Evolutionary conservation across 2,113 vertebrate genomes (phyloP), one percentile per base, ranked within the genome.

Genomic region (Oryzias woworae): DNA sequence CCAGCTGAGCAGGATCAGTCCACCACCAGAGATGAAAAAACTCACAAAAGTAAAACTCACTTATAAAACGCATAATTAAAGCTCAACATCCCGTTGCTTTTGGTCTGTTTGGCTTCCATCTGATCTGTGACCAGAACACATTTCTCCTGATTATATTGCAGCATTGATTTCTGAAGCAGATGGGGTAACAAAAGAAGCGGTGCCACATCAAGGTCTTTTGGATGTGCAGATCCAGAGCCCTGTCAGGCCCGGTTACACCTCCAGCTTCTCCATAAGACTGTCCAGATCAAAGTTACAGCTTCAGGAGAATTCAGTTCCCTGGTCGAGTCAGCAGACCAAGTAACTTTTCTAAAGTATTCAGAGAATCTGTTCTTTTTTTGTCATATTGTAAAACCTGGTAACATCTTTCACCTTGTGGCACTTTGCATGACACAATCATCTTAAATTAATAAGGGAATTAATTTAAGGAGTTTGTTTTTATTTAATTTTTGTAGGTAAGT

Each of bases 21-120:
- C 49, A 28, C 51, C 51, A 7, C 24, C 64, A 54, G 50, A 28
- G 59, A 42, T 45, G 57, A 78, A 17, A 49, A 51, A 66, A n/a
- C 57, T 22, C 24, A 54, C 58, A n/a, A 46, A 78, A 79, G 85
- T 89, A 5, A 52, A 61, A 49, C 13, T 41, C 17, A 47, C 17
- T 31, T n/a, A 13, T 22, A 4, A 4, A 15, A 15, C 14, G 14
- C 44, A 45, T 14, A 20, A 41, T 26, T 42, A 14, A 67, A 31
- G 42, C 31, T 26, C 46, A 16, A 48, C 42, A 47, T 2, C 8
- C 5, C 12, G 10, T n/a, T 48, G n/a, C n/a, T 8, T 3, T 20
- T 20, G 1, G 47, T 58, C 23, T 17, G 2, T 41, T 24, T 2
- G 18, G 8, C 36, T 31, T 41, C 3, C 14, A 10, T 14, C 55